Evolutionary conservation across 2,888 invertebrate genomes (phyloP), one percentile per base, ranked within the genome.

Genomic region (Argyra leucocephala): DNA sequence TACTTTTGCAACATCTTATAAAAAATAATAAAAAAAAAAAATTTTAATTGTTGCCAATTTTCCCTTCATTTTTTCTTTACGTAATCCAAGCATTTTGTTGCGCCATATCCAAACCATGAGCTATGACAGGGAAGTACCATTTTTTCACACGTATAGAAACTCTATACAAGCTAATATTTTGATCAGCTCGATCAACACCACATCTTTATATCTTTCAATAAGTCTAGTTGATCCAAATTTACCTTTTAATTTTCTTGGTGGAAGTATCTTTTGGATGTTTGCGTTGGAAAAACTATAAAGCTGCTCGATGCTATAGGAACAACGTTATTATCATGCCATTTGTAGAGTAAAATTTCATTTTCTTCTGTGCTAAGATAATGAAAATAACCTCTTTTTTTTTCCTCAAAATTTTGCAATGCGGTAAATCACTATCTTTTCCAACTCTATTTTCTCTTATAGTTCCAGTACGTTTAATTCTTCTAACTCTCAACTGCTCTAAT

Each of bases 161-260:
- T 18, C 57, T 48, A 24, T 63, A 63, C 15, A 18, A 5, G 23
- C 23, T 23, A 24, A 63, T 22, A n/a, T 63, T 63, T n/a, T 63
- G 22, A 22, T 57, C 63, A 9, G 57, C 57, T 23, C 63, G 18
- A 23, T 63, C 63, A 22, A 23, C 57, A 1, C 57, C 63, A 22
- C 63, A 18, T 24, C 57, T 22, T 63, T 63, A 15, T 63, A 48
- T 21, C 5, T 48, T 48, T 63, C 10, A 18, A 59, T 23, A 1
- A 23, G 5, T 21, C 10, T 23, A 3, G 58, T 22, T 23, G 58
- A 22, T 22, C 15, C 2, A 59, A 4, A 59, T 6, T 22, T 6
- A 59, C 22, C 22, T 59, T 12, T 21, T 58, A 21, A 2, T 22
- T 21, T 21, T 59, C 22, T 59, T 6, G 6, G 7, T 23, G 6